Evolutionary conservation across 2,888 invertebrate species (phyloP).

Genomic region (Trissolcus japonicus): DNA sequence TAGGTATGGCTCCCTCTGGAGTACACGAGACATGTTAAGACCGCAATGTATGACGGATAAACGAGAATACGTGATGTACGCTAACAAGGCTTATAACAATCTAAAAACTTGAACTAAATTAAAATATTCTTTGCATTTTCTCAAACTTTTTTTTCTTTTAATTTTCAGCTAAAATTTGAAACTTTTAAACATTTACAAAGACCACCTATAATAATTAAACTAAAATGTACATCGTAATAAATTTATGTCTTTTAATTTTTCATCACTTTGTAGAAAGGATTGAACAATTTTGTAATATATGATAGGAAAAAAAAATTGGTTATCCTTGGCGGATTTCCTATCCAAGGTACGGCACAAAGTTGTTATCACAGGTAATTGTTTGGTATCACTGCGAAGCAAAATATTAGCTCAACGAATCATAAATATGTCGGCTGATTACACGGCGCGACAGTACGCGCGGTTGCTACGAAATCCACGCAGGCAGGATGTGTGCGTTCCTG

Average conservation of each 20-base stretch:
- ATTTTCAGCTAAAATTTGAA: too few relatives aligned
- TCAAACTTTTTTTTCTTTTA: neutral
- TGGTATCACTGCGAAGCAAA: slow-evolving; percentile 10
- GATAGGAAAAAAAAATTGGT: neutral
- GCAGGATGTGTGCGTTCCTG: slow-evolving; percentile 44
- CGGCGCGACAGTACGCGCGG: slow-evolving; percentile 29
- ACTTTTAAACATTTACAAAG: too few relatives aligned
- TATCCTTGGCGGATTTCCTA: neutral
- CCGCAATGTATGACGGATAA: slow-evolving; percentile 35
- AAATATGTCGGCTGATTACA: slow-evolving; percentile 33
- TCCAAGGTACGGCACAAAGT: too few relatives aligned
- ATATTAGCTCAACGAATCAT: slow-evolving; percentile 28
- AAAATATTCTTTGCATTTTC: neutral
- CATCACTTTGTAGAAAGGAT: neutral
- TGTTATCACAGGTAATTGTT: slow-evolving; percentile 25
- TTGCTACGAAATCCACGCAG: slow-evolving; percentile 34
- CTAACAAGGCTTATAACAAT: slow-evolving; percentile 12
- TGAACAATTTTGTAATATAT: neutral
- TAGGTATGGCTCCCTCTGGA: slow-evolving; percentile 33
- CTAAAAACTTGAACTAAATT: neutral
- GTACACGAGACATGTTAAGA: slow-evolving; percentile 24
- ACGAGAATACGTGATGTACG: slow-evolving; percentile 27
- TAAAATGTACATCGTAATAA: neutral
- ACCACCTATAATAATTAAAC: too few relatives aligned
- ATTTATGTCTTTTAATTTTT: neutral